Conservation (phyloP, 2,797 vertebrate species). For the Gymnothorax reevesii region DNA sequence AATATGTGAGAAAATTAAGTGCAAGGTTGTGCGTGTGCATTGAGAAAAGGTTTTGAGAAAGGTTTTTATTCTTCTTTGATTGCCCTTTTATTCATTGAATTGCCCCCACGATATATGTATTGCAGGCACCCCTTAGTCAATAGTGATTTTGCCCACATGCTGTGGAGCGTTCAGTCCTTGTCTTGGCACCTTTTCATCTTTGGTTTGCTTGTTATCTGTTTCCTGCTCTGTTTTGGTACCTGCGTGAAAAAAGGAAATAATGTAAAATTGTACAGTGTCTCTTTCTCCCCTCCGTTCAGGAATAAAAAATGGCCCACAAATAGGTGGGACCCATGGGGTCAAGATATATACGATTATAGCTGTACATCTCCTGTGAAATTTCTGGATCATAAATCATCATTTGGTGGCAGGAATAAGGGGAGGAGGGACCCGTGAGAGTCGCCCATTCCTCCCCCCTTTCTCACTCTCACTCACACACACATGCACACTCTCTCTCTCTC, state of each 20-base stretch:
- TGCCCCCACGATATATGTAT: constrained; percentile 9
- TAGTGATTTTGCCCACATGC: background rate
- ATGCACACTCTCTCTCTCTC: background rate
- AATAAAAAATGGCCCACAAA: background rate
- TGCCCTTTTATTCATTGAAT: constrained; percentile 21
- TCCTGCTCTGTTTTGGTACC: background rate
- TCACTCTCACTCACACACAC: background rate
- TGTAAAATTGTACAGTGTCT: background rate
- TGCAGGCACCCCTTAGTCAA: background rate
- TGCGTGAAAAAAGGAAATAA: background rate
- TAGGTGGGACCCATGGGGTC: background rate
- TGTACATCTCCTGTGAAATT: background rate
- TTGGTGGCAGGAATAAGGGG: background rate
- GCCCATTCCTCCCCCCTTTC: background rate
- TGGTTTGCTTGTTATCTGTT: background rate
- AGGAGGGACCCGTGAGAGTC: constrained; percentile 10
- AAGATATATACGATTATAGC: background rate
- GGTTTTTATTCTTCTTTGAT: background rate
- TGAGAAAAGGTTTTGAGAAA: too few relatives aligned
- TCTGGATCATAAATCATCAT: constrained; percentile 2
- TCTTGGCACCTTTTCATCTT: background rate
- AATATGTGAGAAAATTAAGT: background rate
- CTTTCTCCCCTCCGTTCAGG: background rate
- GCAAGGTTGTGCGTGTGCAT: background rate
- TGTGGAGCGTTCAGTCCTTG: background rate